These are phyloP conservation scores for Podabrus alpinus DNA, from an alignment of 2,888 invertebrate genomes.

Conservation along the genomic window DNA sequence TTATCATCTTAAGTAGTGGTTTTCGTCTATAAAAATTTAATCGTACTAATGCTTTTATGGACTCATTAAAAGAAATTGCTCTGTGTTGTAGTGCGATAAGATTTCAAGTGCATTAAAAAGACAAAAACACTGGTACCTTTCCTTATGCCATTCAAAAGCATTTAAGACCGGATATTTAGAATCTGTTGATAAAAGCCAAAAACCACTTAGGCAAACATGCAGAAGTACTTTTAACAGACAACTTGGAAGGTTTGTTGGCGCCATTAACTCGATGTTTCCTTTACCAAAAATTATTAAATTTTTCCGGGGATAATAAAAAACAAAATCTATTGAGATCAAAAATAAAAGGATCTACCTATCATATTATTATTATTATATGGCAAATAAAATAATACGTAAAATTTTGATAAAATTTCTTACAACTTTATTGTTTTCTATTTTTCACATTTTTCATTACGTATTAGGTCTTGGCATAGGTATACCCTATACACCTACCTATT, in stretches of 20 bases:
- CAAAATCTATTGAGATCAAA: neutral
- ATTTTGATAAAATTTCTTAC: neutral
- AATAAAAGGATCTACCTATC: too few species aligned
- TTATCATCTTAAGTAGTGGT: neutral
- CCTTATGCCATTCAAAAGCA: neutral
- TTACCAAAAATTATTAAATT: neutral
- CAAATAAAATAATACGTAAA: neutral
- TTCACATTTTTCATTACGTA: too few species aligned
- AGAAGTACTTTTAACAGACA: conserved; percentile 48
- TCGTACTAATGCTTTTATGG: neutral
- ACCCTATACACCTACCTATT: neutral
- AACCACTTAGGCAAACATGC: conserved; percentile 46
- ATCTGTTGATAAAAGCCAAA: conserved; percentile 43
- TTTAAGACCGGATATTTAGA: conserved; percentile 41
- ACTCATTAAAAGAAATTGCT: neutral
- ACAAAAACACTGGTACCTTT: neutral
- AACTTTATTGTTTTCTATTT: too few species aligned
- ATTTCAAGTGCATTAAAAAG: neutral
- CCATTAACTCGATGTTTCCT: conserved; percentile 29
- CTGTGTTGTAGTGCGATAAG: neutral
- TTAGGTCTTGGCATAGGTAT: too few species aligned
- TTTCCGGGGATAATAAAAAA: neutral
- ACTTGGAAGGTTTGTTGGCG: conserved; percentile 41
- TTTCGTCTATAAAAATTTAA: neutral
- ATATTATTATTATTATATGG: too few species aligned